phyloP scores from a whole-genome alignment of 2,113 vertebrate genomes.

The Lagopus leucura region DNA sequence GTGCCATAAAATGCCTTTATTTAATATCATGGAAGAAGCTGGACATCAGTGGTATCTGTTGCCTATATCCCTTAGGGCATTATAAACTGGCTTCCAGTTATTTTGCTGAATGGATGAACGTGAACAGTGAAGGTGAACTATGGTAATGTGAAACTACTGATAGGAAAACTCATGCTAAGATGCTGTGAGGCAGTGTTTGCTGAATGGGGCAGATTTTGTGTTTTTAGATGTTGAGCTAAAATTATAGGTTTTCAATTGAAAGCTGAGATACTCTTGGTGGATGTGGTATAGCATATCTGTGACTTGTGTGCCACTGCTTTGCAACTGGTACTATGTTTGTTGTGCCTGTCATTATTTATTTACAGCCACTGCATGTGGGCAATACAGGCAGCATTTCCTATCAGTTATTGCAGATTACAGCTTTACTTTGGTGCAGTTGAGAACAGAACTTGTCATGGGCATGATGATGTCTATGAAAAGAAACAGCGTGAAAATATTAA shows the following conservation, averaged over 20 bases:
- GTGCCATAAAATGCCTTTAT: neutral
- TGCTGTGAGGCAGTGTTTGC: neutral
- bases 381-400: neutral
- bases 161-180: neutral
- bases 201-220: neutral
- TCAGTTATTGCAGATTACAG: neutral
- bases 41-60: neutral
- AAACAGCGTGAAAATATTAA: neutral
- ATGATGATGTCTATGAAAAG: neutral
- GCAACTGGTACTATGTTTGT: neutral
- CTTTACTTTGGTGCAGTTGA: neutral
- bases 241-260: neutral
- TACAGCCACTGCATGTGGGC: neutral
- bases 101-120: neutral
- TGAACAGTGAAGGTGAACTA: neutral
- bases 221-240: neutral
- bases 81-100: neutral
- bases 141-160: neutral
- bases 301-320: neutral
- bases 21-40: neutral
- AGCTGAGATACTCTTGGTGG: neutral
- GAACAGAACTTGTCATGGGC: neutral
- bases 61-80: neutral
- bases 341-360: neutral
- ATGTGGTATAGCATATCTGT: neutral